A percentile compares a stretch with the other conserved stretches of the same genome.
phyloP scores from a whole-genome alignment of 2,113 vertebrate genomes.

The Mellivora capensis region DNA sequence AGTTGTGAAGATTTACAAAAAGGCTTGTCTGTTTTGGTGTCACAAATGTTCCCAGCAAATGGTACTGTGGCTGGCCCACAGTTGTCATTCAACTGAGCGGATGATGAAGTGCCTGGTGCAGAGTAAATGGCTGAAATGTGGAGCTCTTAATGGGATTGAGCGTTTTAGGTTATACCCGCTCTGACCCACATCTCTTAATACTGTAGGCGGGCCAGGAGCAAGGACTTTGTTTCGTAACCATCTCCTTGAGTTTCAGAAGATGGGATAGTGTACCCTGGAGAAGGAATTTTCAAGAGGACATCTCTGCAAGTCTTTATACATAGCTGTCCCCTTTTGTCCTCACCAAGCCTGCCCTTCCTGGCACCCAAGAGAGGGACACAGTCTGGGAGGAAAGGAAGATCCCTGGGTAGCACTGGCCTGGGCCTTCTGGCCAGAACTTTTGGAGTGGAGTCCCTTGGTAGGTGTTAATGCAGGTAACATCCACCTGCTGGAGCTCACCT shows the following conservation, averaged over 20 bases:
- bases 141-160: background rate
- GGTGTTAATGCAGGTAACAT: background rate
- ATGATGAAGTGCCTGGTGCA: background rate
- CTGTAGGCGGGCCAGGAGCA: background rate
- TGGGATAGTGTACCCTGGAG: background rate
- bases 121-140: background rate
- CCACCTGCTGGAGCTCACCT: background rate
- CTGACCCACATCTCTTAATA: background rate
- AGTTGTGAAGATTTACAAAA: background rate
- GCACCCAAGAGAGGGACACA: background rate
- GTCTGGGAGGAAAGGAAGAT: background rate
- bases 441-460: background rate
- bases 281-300: background rate
- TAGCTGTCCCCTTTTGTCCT: background rate
- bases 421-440: background rate
- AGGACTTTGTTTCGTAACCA: background rate
- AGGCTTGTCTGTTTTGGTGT: background rate
- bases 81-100: accelerated
- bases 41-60: background rate
- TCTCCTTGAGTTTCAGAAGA: background rate
- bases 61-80: background rate
- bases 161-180: background rate
- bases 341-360: background rate
- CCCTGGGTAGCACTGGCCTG: background rate
- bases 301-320: background rate